Evolutionary conservation across 2,113 vertebrate species (phyloP), one percentile per base, ranked within the genome.

Genomic region (Oncorhynchus keta): DNA sequence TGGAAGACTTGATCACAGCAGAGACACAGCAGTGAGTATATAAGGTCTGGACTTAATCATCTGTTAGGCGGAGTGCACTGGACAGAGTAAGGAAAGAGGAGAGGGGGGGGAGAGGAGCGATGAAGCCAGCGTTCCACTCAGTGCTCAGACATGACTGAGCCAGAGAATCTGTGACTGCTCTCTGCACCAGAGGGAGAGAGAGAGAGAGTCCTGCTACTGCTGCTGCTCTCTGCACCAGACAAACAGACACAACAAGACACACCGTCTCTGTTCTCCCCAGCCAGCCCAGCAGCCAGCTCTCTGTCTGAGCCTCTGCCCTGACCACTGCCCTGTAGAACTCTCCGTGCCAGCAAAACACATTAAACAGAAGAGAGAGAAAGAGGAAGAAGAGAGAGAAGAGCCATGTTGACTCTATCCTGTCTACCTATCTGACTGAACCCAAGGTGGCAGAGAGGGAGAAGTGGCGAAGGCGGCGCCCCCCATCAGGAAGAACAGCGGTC

Each of bases 401-500:
- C 35, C 20, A 32, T 45, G 72, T 55, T 73, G 18, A 32, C 20
- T 18, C 51, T 55, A 18, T 55, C 16, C 16, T 55, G n/a, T 73
- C 39, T 3, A 22, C 48, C 48, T 12, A 62, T 73, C 28, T 64
- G 72, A 28, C 39, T 45, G 39, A 45, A 49, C n/a, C 72, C 64
- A 24, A 65, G n/a, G 51, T 20, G 28, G 9, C 39, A 45, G 39
- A 45, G 39, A 67, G 62, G 65, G 3, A 20, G 35, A 8, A 45
- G 32, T 14, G 30, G 35, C 2, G 61, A 18, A 64, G 24, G 61
- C 22, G 61, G 9, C 5, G 30, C 35, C 68, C 39, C 39, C 39
- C 18, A 18, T 16, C n/a, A 26, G 77, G 51, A 82, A 65, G 71
- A 79, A 85, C 85, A 86, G 85, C 79, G 83, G 90, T 88, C 87